Conservation (phyloP, 2,113 vertebrate species). For the Eubucco bourcierii region DNA sequence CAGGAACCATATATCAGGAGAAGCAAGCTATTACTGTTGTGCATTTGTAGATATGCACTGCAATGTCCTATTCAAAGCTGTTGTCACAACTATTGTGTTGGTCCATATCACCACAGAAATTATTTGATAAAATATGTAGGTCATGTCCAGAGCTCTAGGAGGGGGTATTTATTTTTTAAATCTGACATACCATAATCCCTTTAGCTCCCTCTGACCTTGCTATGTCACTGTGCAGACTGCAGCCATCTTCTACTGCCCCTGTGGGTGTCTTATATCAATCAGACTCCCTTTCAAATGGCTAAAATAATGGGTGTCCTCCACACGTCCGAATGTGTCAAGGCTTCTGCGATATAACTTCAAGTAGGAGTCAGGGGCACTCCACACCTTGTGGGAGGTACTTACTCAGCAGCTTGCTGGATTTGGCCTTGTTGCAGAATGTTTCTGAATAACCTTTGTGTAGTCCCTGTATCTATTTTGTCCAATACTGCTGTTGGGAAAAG, state of each 20-base stretch:
- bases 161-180: conserved; percentile 45
- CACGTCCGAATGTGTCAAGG: conserved; percentile 60
- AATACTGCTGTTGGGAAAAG: not conserved
- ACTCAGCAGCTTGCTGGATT: conserved; percentile 30
- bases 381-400: conserved; percentile 41
- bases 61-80: not conserved
- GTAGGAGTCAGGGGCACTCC: conserved; percentile 10
- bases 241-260: conserved; percentile 53
- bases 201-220: conserved; percentile 55
- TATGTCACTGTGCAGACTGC: conserved; percentile 14
- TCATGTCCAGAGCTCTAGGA: not conserved
- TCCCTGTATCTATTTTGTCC: not conserved
- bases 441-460: not conserved
- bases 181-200: not conserved
- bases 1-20: rapidly evolving
- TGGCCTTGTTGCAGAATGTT: conserved; percentile 15
- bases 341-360: not conserved
- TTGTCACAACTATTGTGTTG: not conserved
- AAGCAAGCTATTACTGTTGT: not conserved
- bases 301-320: conserved; percentile 61
- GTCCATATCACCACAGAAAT: not conserved
- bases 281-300: conserved; percentile 51
- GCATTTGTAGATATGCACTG: not conserved
- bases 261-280: conserved; percentile 63
- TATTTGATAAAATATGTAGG: not conserved